These are phyloP conservation scores for Thamnophis sirtalis DNA, from an alignment of 2,113 vertebrate species.

Conservation along the genomic window DNA sequence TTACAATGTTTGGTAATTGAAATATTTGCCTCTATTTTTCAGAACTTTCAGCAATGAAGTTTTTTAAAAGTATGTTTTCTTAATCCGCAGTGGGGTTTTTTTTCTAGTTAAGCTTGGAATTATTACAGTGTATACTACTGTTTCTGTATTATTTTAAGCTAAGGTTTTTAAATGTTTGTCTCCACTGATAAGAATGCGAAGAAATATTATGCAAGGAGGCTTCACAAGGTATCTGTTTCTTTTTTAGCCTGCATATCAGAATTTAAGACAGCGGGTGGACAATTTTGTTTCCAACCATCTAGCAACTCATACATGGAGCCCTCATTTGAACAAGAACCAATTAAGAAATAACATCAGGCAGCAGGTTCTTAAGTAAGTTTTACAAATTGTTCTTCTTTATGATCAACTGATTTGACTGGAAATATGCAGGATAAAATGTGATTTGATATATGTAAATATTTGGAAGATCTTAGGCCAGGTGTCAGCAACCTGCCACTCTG, in stretches of 20 bases:
- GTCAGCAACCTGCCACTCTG: too few species aligned
- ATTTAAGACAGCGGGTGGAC: slow-evolving; percentile 93
- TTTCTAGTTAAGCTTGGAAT: background rate
- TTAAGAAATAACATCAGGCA: slow-evolving; percentile 96
- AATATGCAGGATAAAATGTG: background rate
- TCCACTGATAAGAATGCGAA: background rate
- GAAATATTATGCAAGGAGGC: background rate
- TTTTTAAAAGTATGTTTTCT: background rate
- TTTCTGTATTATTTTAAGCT: background rate
- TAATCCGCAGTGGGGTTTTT: too few species aligned
- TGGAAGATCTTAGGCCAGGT: rapidly evolving
- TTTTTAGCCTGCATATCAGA: slow-evolving; percentile 91
- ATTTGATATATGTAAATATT: background rate
- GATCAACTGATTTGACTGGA: background rate
- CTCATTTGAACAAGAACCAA: slow-evolving; percentile 98
- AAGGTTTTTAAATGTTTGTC: background rate
- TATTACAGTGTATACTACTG: background rate
- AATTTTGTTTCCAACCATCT: slow-evolving; percentile 98
- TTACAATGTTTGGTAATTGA: background rate
- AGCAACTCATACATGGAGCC: slow-evolving; percentile 97
- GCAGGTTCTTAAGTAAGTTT: slow-evolving; percentile 93
- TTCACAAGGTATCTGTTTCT: background rate
- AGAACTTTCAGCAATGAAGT: background rate
- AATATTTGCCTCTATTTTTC: background rate
- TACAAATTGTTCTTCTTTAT: background rate